A percentile compares a stretch with the other conserved stretches of the same genome.
phyloP scores from a whole-genome alignment of 2,888 invertebrate species.

The Pinctada fucata region DNA sequence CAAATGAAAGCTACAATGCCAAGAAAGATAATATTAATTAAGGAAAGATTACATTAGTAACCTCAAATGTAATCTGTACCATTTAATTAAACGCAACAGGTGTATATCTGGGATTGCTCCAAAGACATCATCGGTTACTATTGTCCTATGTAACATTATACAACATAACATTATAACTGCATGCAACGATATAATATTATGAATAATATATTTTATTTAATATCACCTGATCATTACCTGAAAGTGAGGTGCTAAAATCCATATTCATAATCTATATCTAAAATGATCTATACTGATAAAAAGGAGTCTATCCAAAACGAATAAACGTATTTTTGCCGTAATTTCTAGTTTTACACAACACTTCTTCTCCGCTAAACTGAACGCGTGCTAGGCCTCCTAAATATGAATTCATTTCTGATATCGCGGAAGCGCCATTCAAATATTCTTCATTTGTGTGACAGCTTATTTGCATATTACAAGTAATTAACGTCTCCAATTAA shows the following conservation, averaged over 20 bases:
- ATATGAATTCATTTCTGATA: background rate
- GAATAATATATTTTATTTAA: background rate
- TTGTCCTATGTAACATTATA: too few species aligned
- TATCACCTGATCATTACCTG: too few species aligned
- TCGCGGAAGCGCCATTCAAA: background rate
- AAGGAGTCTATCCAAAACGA: too few species aligned
- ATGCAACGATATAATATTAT: background rate
- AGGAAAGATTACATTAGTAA: background rate
- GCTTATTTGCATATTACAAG: conserved; percentile 2
- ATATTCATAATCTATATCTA: too few species aligned
- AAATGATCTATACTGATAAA: too few species aligned
- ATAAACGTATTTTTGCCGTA: too few species aligned
- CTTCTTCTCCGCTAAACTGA: too few species aligned
- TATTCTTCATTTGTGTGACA: background rate
- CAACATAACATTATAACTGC: background rate
- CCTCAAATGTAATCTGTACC: background rate
- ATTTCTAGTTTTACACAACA: too few species aligned
- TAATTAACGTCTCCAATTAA: conserved; percentile 3
- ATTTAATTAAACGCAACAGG: background rate
- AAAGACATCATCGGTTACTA: background rate
- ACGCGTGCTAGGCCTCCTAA: too few species aligned
- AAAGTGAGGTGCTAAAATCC: too few species aligned
- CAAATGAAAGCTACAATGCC: background rate
- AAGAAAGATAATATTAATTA: background rate
- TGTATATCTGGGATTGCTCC: background rate